Base-by-base conservation (phyloP, 2,888 invertebrate species). In the Drosophila merina region DNA sequence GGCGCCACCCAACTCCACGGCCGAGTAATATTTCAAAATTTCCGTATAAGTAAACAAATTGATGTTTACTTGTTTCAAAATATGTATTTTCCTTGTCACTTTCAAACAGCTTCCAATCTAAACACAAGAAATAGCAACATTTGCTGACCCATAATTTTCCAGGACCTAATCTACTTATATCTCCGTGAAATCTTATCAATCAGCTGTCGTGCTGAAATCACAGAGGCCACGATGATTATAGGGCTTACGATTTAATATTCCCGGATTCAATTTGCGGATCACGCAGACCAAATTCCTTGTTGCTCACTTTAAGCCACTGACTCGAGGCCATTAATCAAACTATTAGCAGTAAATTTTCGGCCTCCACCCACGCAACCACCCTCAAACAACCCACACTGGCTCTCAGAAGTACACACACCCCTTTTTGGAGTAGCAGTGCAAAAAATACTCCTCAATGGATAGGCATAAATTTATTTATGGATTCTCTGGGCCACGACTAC, bases 321-420 rank as follows among this genome's bases (percentile, higher is more conserved):
- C 57, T 60, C 57, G 74, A 74, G 82, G 76, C 90, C 90, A 91
- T 91, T 91, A 91, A 91, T 91, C 91, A 91, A 91, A 91, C 91
- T 91, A 91, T 91, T 91, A 91, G 89, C 88, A 80, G 75, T 70
- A 77, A 76, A 80, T 76, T 74, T 72, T 76, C 71, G 52, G 31
- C 71, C 74, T 63, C 64, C 73, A 57, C 63, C 57, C 30, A 52
- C 77, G 71, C 76, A 79, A 75, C 72, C 72, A 56, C 40, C 64
- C 52, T 51, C 33, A 6, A 0, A 10, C 52, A 10, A 50, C 50
- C 9, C 77, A 74, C 72, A 73, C 72, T 70, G 8, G 57, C 12
- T 40, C 8, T 5, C 28, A 12, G 47, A 70, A 33, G 60, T 79
- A 77, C 81, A 86, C 88, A 86, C 89, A 63, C 89, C 89, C 85